Base-by-base conservation (phyloP, 2,888 invertebrate genomes). In the Spilosoma lubricipeda region DNA sequence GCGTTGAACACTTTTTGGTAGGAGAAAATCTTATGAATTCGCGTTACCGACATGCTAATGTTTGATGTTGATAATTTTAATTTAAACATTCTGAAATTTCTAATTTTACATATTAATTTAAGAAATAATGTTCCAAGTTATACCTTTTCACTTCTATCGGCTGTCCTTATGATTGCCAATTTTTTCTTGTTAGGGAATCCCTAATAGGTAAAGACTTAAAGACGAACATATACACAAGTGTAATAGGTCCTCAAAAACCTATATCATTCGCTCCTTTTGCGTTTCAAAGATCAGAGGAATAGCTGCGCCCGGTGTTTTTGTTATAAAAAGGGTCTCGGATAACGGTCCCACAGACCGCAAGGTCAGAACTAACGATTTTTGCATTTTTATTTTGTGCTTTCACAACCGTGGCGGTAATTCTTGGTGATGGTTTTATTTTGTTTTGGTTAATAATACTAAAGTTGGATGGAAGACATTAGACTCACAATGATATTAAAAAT, bases 201-300 rank as follows among this genome's bases (percentile, higher is more conserved):
- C 5, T 48, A 48, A 48, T 48, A 48, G 48, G 2, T 39, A 66
- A 39, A n/a, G 13, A 15, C 18, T 66, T 33, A 56, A 33, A 42
- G 18, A n/a, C 27, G 63, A 73, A 39, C 20, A 56, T 18, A 66
- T 56, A 15, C 15, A 63, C 73, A 68, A 85, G 78, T 92, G 88
- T 88, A 77, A 70, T 85, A 56, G 84, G 76, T 77, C 87, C 88
- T 15, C 87, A 85, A 89, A 67, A 85, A 83, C 81, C 89, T 85
- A 84, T 88, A 90, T 91, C 92, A 93, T 90, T 90, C 90, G 86
- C 88, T 90, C 91, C 92, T 92, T 93, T 94, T 92, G 93, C 93
- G 90, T 93, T 90, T 90, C 86, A 90, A 90, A 92, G 92, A 94
- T 94, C 94, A 93, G 93, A 94, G 92, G 90, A 90, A 94, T 94